phyloP scores from a whole-genome alignment of 2,888 invertebrate species.

The Eupithecia pulchellata region DNA sequence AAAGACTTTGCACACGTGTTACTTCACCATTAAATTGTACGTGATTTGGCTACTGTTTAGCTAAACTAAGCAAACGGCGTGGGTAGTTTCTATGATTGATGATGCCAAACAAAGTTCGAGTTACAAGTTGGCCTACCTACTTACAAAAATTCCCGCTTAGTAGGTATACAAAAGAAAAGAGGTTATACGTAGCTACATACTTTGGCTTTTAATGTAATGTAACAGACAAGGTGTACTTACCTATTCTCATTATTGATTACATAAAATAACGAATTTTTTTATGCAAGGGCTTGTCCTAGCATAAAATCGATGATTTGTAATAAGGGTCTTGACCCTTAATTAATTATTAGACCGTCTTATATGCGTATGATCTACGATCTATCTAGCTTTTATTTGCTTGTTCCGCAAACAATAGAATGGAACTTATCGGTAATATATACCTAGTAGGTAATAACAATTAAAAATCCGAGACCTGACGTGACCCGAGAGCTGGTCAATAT shows the following conservation, averaged over 20 bases:
- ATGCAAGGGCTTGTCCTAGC: too few relatives aligned
- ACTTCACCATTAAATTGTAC: conserved; percentile 25
- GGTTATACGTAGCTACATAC: background rate
- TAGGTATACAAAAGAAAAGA: background rate
- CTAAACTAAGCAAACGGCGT: conserved; percentile 28
- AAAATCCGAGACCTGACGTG: too few relatives aligned
- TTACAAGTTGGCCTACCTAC: conserved; percentile 47
- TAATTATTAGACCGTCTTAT: too few relatives aligned
- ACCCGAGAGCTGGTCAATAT: too few relatives aligned
- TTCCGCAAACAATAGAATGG: background rate
- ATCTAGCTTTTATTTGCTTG: background rate
- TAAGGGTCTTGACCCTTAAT: too few relatives aligned
- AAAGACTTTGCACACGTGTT: conserved; percentile 27
- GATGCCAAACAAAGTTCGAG: conserved; percentile 56
- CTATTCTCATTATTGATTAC: background rate
- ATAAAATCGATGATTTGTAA: too few relatives aligned
- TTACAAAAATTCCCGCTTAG: conserved; percentile 15
- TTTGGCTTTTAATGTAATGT: background rate
- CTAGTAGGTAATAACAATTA: background rate
- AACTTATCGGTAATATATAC: background rate
- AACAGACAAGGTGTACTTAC: too few relatives aligned
- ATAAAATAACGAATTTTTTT: background rate
- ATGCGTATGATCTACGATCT: background rate
- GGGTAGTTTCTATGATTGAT: conserved; percentile 52
- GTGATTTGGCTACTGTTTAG: conserved; percentile 38